Conservation (phyloP, 2,888 invertebrate species). For the Drosophila phalerata region DNA sequence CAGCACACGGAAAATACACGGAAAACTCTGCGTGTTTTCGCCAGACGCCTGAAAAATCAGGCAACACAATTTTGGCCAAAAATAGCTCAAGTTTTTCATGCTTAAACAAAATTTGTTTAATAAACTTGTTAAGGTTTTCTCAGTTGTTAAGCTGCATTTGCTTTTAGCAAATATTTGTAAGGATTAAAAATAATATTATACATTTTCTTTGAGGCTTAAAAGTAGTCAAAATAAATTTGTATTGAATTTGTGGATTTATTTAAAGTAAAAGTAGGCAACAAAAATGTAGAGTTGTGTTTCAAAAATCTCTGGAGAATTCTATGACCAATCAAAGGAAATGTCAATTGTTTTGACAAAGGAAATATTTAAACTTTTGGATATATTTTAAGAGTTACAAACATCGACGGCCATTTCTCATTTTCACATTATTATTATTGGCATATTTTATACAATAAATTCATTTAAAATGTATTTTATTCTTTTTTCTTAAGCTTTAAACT, state of each 20-base stretch:
- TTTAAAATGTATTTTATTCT: too few species aligned
- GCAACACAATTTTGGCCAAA: background rate
- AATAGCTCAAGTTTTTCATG: conserved; percentile 7
- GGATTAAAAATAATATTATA: background rate
- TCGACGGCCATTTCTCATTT: too few species aligned
- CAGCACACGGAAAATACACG: background rate
- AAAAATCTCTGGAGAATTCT: too few species aligned
- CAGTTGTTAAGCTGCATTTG: background rate
- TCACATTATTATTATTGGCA: too few species aligned
- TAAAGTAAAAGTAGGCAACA: background rate
- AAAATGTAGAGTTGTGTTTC: too few species aligned
- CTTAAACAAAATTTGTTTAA: conserved; percentile 2
- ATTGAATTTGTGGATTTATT: background rate
- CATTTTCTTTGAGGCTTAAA: too few species aligned
- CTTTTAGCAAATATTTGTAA: background rate
- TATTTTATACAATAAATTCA: too few species aligned
- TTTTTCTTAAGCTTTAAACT: too few species aligned
- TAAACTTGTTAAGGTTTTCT: background rate
- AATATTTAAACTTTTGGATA: too few species aligned
- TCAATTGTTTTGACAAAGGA: too few species aligned
- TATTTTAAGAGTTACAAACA: too few species aligned
- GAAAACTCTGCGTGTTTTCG: background rate
- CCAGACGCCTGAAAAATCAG: background rate
- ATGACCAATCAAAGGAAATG: too few species aligned
- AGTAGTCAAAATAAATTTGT: background rate